Conservation (phyloP, 2,888 invertebrate species). For the Coelopa pilipes region DNA sequence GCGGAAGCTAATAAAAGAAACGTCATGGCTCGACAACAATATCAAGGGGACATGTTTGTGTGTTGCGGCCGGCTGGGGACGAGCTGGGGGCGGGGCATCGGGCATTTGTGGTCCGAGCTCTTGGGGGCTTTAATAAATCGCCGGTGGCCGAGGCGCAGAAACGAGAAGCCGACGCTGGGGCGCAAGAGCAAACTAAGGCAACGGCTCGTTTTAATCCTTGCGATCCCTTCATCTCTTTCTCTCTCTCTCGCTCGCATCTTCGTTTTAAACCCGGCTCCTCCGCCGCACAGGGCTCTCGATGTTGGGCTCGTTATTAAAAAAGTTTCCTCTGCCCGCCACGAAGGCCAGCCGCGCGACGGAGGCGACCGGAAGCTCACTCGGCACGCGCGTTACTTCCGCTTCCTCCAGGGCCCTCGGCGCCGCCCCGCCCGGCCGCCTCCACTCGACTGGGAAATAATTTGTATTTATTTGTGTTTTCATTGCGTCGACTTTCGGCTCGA, state of each 20-base stretch:
- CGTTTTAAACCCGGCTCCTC: background rate
- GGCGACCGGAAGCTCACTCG: no score
- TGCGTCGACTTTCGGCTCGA: conserved; percentile 5
- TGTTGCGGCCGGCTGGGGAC: no score
- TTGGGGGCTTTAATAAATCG: no score
- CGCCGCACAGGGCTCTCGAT: background rate
- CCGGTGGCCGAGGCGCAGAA: background rate
- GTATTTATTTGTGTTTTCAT: conserved; percentile 14
- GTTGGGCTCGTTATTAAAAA: conserved; percentile 26
- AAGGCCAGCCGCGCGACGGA: conserved; percentile 4
- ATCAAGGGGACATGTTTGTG: no score
- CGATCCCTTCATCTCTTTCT: background rate
- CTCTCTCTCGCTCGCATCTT: background rate
- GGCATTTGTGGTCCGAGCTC: no score
- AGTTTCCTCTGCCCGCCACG: conserved; percentile 15
- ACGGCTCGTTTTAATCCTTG: background rate
- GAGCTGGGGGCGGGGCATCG: no score
- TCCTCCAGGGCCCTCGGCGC: background rate
- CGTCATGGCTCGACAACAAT: background rate
- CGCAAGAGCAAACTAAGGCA: background rate
- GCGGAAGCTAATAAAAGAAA: conserved; percentile 40
- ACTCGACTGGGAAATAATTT: conserved; percentile 8
- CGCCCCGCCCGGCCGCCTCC: background rate
- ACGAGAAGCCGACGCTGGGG: background rate
- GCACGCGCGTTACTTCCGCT: conserved; percentile 2